phyloP scores from a whole-genome alignment of 2,113 vertebrate species.

The Manacus vitellinus region DNA sequence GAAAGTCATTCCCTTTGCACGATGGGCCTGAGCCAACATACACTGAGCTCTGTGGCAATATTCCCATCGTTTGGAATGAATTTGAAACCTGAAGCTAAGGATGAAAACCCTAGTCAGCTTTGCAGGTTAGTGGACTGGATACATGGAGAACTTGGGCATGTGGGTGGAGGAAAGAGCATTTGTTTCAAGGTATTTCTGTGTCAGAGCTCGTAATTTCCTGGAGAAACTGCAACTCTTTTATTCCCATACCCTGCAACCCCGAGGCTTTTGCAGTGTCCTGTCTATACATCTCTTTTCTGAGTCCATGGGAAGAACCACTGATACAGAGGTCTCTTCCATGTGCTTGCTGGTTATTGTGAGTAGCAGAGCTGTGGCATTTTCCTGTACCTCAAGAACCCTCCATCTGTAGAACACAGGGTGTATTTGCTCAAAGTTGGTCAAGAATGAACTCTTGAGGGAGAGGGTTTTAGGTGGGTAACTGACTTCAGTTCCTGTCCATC shows the following conservation, averaged over 20 bases:
- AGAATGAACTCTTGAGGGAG: neutral
- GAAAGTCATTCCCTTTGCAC: neutral
- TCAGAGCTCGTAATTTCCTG: neutral
- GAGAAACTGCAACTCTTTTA: neutral
- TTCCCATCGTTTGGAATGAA: neutral
- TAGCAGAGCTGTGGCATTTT: neutral
- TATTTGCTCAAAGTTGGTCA: neutral
- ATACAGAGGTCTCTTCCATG: neutral
- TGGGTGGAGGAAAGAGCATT: neutral
- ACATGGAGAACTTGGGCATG: neutral
- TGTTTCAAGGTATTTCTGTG: neutral
- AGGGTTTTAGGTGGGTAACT: neutral
- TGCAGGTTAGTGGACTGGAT: neutral
- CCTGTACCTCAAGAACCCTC: neutral
- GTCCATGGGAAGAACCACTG: neutral
- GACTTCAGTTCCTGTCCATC: neutral
- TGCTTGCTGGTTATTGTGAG: neutral
- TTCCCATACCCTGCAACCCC: accelerated
- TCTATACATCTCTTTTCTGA: neutral
- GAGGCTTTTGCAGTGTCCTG: neutral
- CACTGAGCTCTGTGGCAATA: accelerated
- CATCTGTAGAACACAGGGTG: neutral
- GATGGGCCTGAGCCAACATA: neutral
- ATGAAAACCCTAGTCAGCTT: neutral
- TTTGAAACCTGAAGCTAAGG: neutral